Conservation (phyloP, 2,797 vertebrate genomes). For the Amphiprion clarkii region DNA sequence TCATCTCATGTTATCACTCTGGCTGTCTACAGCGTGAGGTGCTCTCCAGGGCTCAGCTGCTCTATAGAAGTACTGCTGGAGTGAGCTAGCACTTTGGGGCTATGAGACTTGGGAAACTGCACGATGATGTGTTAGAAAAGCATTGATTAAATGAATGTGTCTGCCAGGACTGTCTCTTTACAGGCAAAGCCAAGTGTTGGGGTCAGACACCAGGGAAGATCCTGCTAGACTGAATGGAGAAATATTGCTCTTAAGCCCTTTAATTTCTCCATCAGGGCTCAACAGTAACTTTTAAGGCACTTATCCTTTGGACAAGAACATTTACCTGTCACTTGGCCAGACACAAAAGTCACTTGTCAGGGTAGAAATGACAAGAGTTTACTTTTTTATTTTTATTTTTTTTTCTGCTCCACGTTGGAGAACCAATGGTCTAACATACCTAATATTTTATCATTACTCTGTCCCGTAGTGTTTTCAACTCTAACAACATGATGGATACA, state of each 20-base stretch:
- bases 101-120: constrained; percentile 31
- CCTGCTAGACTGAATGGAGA: constrained; percentile 39
- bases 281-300: too few relatives aligned
- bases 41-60: constrained; percentile 30
- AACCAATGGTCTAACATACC: too few relatives aligned
- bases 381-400: too few relatives aligned
- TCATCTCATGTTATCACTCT: constrained; percentile 20
- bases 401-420: too few relatives aligned
- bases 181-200: constrained; percentile 61
- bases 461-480: too few relatives aligned
- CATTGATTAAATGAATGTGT: constrained; percentile 67
- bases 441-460: too few relatives aligned
- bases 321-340: too few relatives aligned
- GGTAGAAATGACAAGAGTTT: too few relatives aligned
- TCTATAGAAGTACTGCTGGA: constrained; percentile 23
- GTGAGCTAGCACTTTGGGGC: constrained; percentile 21
- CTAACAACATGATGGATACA: too few relatives aligned
- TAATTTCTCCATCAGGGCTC: constrained; percentile 14
- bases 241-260: constrained; percentile 58
- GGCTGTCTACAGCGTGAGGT: constrained; percentile 6
- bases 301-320: too few relatives aligned
- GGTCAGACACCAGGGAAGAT: constrained; percentile 67
- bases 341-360: too few relatives aligned
- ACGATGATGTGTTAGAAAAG: constrained; percentile 48
- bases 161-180: constrained; percentile 66